Base-by-base conservation (phyloP, 2,113 vertebrate genomes). In the Triplophysa tibetana region DNA sequence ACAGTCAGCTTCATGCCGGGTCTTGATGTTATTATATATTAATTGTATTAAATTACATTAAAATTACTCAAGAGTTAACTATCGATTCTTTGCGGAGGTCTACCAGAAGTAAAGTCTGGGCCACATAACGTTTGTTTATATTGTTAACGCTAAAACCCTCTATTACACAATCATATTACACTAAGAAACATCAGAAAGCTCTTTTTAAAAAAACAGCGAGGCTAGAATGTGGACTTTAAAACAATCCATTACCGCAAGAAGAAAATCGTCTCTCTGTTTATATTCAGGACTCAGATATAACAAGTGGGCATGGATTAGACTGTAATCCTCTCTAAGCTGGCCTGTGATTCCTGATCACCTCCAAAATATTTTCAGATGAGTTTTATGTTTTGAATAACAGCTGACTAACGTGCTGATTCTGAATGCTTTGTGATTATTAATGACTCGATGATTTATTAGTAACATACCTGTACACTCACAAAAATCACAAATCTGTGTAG, bases 251-350 rank as follows among this genome's bases (percentile, higher is more conserved):
- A 38, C 6, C 17, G 12, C 29, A 1, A 48, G 50, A 54, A 72
- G 24, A 43, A 78, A 66, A 74, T 23, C 41, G 12, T 65, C 29
- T 21, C 24, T 45, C 52, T 74, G 29, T 63, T 41, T 26, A 72
- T 63, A 29, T 17, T 65, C 38, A 16, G 41, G 38, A 62, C 60
- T 63, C 2, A 76, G 56, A 74, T 54, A 26, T 29, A 38, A 45
- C 64, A 56, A 74, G 38, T 38, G 76, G 24, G 64, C 38, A 66
- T 12, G 68, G 81, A 82, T 82, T 78, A 82, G 38, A 66, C 29
- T 4, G 33, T 82, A 82, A 82, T 82, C 75, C 74, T 43, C 17
- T 61, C 62, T 67, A 45, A 68, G 33, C 63, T 60, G 1, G 10
- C 33, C 48, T 45, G 45, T 58, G 61, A 80, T 19, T 75, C 72